Evolutionary conservation across 2,888 invertebrate species (phyloP).

Genomic region (Dicranocentrus wangi): DNA sequence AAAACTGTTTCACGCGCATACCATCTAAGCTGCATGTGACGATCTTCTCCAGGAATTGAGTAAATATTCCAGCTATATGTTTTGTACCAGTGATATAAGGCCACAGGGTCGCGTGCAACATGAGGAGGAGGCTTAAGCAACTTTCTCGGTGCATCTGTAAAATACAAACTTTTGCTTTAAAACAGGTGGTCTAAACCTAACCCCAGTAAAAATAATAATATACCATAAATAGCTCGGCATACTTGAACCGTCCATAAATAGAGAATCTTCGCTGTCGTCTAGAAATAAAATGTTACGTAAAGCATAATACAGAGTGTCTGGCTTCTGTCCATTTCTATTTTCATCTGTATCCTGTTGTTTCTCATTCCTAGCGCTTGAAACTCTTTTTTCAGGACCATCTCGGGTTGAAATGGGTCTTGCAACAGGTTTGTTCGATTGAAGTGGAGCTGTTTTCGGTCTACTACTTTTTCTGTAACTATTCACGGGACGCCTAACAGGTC

Average conservation of each 20-base stretch:
- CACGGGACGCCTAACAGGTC: slow-evolving; percentile 16
- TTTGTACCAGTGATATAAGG: slow-evolving; percentile 71
- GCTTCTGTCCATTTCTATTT: slow-evolving; percentile 6
- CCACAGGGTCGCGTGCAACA: slow-evolving; percentile 68
- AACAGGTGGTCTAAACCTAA: too few relatives aligned
- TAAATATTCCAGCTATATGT: slow-evolving; percentile 69
- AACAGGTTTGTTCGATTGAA: neutral
- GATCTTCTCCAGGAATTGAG: slow-evolving; percentile 69
- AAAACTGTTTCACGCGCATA: slow-evolving; percentile 35
- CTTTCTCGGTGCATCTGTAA: neutral
- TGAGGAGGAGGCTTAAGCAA: slow-evolving; percentile 34
- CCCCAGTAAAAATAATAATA: too few relatives aligned
- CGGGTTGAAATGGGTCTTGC: too few relatives aligned
- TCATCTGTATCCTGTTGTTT: neutral
- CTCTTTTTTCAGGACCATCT: too few relatives aligned
- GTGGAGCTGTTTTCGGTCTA: slow-evolving; percentile 15
- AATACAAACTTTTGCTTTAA: too few relatives aligned
- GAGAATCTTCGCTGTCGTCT: neutral
- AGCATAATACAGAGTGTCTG: slow-evolving; percentile 31
- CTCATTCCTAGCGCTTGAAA: too few relatives aligned
- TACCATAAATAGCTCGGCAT: too few relatives aligned
- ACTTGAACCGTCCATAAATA: neutral
- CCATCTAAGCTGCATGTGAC: slow-evolving; percentile 71
- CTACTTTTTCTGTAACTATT: neutral
- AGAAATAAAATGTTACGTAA: slow-evolving; percentile 32